Evolutionary conservation across 2,113 vertebrate species (phyloP).

Genomic region (Ranitomeya variabilis): DNA sequence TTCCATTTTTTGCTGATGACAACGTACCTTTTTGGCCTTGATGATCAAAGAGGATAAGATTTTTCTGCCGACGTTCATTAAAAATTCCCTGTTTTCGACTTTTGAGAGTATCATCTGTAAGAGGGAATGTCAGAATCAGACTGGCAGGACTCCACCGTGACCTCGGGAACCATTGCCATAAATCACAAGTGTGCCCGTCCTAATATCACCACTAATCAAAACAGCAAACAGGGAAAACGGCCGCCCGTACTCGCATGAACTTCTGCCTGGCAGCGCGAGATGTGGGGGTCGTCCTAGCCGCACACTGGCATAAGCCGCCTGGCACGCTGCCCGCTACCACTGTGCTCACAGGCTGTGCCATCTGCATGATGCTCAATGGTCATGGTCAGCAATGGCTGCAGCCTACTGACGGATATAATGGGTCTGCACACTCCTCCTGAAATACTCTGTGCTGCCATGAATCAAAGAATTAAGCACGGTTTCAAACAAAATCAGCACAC

Average conservation of each 20-base stretch:
- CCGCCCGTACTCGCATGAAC: neutral
- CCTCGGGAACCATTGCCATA: neutral
- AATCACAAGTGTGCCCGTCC: neutral
- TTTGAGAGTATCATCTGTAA: slow-evolving; percentile 89
- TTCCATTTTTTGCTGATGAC: too few species aligned
- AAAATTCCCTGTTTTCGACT: slow-evolving; percentile 83
- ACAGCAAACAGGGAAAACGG: neutral
- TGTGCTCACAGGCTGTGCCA: too few species aligned
- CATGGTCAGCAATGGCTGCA: too few species aligned
- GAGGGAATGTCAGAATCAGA: slow-evolving; percentile 41
- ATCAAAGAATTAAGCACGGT: too few species aligned
- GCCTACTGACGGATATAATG: too few species aligned
- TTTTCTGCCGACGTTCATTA: slow-evolving; percentile 90
- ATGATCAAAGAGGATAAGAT: slow-evolving; percentile 90
- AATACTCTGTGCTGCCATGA: too few species aligned
- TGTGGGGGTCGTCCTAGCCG: too few species aligned
- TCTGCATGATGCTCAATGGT: too few species aligned
- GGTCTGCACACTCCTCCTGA: neutral
- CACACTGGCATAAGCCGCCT: too few species aligned
- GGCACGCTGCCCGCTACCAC: too few species aligned
- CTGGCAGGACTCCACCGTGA: neutral
- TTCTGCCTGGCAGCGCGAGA: too few species aligned
- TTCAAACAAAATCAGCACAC: too few species aligned
- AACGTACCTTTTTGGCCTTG: slow-evolving; percentile 86
- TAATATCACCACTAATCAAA: neutral